Base-by-base conservation (phyloP, 2,797 vertebrate genomes). In the Aotus griseimembra region DNA sequence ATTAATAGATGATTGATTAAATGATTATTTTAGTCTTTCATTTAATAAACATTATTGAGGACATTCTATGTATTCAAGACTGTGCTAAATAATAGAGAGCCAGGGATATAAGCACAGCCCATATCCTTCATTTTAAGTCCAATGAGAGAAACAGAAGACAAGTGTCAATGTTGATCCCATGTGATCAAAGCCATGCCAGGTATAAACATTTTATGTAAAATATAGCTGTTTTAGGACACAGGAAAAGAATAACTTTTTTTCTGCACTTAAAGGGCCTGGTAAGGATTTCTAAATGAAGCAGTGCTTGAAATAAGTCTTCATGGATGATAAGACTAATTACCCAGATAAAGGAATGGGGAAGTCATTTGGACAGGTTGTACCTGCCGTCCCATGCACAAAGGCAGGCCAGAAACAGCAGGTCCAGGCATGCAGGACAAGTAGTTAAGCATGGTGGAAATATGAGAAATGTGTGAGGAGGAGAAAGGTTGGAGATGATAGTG, bases 1-100 rank as follows among this genome's bases (percentile, higher is more conserved):
- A 93, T 82, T 91, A 90, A 82, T 39, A 92, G 77, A 13, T 79
- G 75, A 76, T 88, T 90, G 28, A 46, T 90, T 77, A 76, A 70
- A n/a, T 72, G 46, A 88, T 50, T 72, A 57, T 20, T 64, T 72
- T 64, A 30, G 48, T 30, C 11, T 24, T 94, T 88, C 57, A 39
- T 75, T 82, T 94, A 48, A 67, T 83, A 95, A 90, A 64, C 41
- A 72, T 22, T 58, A 50, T 24, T 64, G 82, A 94, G 76, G 39
- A n/a, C 24, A 55, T 91, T 82, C 30, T 81, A 2, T 95, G 76
- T 77, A 19, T 52, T 80, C 48, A 89, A 26, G 44, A 41, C 50
- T 44, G 24, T 57, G 46, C 36, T 83, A 41, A 85, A 17, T 82
- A 72, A 77, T 30, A 39, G 58, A 73, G 33, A 61, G 58, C 12